Conservation (phyloP, 2,888 invertebrate species). For the Atethmia centrago region DNA sequence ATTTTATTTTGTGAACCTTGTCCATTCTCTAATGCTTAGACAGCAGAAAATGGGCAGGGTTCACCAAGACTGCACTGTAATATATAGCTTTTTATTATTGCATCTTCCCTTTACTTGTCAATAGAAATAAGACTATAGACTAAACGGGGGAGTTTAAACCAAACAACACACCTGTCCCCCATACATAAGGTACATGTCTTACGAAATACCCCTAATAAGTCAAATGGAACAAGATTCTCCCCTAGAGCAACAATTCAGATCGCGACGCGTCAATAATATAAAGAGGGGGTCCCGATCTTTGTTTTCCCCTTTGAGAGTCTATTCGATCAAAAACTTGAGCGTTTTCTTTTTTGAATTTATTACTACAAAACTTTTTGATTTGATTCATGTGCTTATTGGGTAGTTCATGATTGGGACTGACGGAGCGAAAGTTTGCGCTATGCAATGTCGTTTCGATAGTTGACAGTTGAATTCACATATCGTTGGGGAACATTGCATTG, state of each 20-base stretch:
- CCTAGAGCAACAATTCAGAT: constrained; percentile 85
- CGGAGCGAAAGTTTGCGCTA: constrained; percentile 13
- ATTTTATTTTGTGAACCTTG: too few relatives aligned
- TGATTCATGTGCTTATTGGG: constrained; percentile 51
- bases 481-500: not conserved
- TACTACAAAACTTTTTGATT: constrained; percentile 55
- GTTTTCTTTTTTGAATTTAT: constrained; percentile 53
- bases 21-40: too few relatives aligned
- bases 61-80: not conserved
- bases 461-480: not conserved
- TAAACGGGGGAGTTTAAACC: constrained; percentile 43
- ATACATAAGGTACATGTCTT: constrained; percentile 65
- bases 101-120: constrained; percentile 1
- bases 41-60: too few relatives aligned
- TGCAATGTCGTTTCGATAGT: constrained; percentile 7
- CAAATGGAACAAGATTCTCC: constrained; percentile 83
- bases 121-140: constrained; percentile 24
- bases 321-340: constrained; percentile 72
- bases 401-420: constrained; percentile 51
- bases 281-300: constrained; percentile 80
- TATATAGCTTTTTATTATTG: not conserved
- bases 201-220: constrained; percentile 77
- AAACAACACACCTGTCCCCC: constrained; percentile 69
- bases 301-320: constrained; percentile 77
- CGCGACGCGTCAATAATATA: constrained; percentile 86